These are phyloP conservation scores for Hemaris fuciformis DNA, from an alignment of 2,888 invertebrate species.

Conservation along the genomic window DNA sequence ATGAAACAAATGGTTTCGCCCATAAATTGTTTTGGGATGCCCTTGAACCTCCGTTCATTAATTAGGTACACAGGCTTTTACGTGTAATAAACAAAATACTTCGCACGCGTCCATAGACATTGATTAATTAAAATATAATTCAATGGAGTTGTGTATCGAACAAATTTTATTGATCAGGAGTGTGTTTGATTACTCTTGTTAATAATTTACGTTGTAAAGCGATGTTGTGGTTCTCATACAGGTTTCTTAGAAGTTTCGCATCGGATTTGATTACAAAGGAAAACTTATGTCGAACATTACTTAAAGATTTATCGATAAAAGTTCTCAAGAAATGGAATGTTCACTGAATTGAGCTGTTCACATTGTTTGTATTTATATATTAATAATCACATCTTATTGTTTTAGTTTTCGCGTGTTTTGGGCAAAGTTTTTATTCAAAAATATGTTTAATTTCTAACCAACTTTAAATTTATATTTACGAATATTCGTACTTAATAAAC, in stretches of 20 bases:
- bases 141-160: no score
- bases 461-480: no score
- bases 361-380: background rate
- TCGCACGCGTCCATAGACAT: background rate
- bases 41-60: background rate
- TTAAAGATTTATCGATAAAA: background rate
- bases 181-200: background rate
- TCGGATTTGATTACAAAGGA: background rate
- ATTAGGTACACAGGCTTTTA: background rate
- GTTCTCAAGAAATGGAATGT: background rate
- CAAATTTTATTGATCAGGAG: background rate
- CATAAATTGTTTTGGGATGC: background rate
- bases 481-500: no score
- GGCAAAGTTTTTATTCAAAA: no score
- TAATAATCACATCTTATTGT: no score
- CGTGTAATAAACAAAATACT: background rate
- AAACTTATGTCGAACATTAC: background rate
- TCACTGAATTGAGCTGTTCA: background rate
- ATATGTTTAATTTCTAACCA: no score
- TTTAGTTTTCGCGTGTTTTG: no score
- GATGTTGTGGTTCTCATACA: background rate
- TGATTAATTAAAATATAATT: constrained; percentile 1
- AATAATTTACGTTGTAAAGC: background rate
- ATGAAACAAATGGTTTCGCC: background rate
- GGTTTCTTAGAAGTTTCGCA: background rate